Evolutionary conservation across 2,113 vertebrate species (phyloP), one percentile per base, ranked within the genome.

Genomic region (Ranitomeya imitator): DNA sequence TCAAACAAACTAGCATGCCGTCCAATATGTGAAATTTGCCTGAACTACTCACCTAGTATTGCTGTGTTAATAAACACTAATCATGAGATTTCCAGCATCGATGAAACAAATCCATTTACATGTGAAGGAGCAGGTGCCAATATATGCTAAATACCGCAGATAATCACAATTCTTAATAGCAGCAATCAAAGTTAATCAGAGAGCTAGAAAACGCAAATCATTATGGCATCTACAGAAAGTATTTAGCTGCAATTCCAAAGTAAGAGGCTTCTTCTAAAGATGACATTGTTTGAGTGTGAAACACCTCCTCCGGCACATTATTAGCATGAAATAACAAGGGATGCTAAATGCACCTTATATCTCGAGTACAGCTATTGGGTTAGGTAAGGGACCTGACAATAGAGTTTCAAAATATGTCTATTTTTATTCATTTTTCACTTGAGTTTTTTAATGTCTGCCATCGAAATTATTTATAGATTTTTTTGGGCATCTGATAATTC

Each of bases 81-180:
- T 82, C 67, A 73, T 74, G 74, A 88, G 65, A 88, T 73, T 82
- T 88, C 55, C 63, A 82, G 86, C 63, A 81, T 71, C 63, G 63
- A 81, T 81, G 65, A 37, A 82, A 88, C 86, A 88, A 88, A 82
- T 74, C 86, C 79, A 82, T 88, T 88, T 88, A 73, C 26, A 88
- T 82, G 79, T 82, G 86, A 88, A 82, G 52, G 52, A 88, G 81
- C 86, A 88, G 86, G 86, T 88, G 86, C 86, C 86, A 88, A 82
- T 88, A 82, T 88, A 88, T 88, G 86, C 86, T 88, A 88, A 88
- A 82, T 74, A 88, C 86, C 23, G 26, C 21, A 81, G 78, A 88
- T 88, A 88, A 88, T 88, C 79, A 82, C 86, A 88, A 88, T 88
- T 88, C 86, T 82, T 88, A 88, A 88, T 88, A 88, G 79, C 86